These are phyloP conservation scores for Maconellicoccus hirsutus DNA, from an alignment of 1,140 invertebrate species.

Conservation along the genomic window DNA sequence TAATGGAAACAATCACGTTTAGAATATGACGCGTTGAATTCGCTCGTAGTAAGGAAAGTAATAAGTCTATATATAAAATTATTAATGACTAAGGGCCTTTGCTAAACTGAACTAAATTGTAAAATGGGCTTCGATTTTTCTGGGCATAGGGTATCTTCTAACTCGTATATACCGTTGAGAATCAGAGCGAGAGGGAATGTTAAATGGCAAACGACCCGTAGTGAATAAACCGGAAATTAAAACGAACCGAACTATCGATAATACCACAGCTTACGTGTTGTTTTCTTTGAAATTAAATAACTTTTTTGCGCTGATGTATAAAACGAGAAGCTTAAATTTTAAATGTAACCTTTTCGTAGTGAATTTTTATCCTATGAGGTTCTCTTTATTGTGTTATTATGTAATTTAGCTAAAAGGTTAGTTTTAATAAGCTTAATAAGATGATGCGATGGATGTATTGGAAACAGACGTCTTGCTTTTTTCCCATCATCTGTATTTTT, in stretches of 20 bases:
- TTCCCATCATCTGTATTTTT: too few relatives aligned
- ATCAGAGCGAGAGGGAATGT: neutral
- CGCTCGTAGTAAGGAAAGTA: neutral
- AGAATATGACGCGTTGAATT: slow-evolving; percentile 4
- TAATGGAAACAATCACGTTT: neutral
- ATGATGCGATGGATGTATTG: neutral
- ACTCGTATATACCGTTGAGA: too few relatives aligned
- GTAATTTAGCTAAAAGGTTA: slow-evolving; percentile 9
- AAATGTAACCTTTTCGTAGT: neutral
- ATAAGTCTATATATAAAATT: slow-evolving; percentile 10
- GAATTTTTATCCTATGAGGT: neutral
- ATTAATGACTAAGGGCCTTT: neutral
- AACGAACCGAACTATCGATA: neutral
- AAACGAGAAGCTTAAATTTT: too few relatives aligned
- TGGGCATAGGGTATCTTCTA: neutral
- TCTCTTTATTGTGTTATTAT: neutral
- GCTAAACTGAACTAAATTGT: neutral
- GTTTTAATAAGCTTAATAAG: neutral
- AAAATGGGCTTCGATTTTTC: neutral
- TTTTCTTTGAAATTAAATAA: slow-evolving; percentile 9
- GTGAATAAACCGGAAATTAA: slow-evolving; percentile 2
- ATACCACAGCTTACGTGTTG: neutral
- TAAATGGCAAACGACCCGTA: neutral
- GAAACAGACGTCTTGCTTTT: too few relatives aligned
- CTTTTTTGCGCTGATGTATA: neutral